Base-by-base conservation (phyloP, 2,797 vertebrate genomes). In the Moxostoma hubbsi region DNA sequence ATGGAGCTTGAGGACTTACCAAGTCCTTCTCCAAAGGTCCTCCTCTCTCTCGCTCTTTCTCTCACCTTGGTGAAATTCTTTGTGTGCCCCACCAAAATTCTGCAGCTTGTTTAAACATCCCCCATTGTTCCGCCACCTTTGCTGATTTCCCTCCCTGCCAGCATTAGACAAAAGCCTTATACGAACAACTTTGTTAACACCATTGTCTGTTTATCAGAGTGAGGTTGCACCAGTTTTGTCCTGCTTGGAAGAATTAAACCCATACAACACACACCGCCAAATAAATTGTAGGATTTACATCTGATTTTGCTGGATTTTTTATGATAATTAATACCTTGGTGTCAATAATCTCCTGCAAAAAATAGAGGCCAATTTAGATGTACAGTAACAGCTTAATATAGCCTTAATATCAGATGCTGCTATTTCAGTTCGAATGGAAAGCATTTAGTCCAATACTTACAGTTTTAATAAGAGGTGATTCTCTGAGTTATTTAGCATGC, bases 281-380 rank as follows among this genome's bases (percentile, higher is more conserved):
- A 94, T 94, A 94, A 98, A 96, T 96, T 90, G 91, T 83, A 6
- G 92, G 96, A 97, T 98, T 97, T 97, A 94, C 96, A 98, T 98
- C 96, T 95, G 94, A 97, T 97, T 98, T 96, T 61, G 84, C 85
- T 70, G 77, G 81, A 88, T 83, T 90, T 91, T 91, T 92, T 85
- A 80, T 86, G 83, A 86, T 85, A 85, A 86, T 95, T 92, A 96
- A 96, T 95, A 92, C 94, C 93, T 93, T 91, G 90, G 91, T 92
- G 92, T 93, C 93, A 93, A 92, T 96, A 96, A 93, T 92, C 94
- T 94, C 91, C 90, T 93, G 90, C 84, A 88, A 88, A 96, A 95
- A 95, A 96, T 93, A 95, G 93, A 95, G 95, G 96, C 95, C 95
- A 96, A 97, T 97, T 97, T 97, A 97, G 95, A 98, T 97, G 92